phyloP scores from a whole-genome alignment of 2,113 vertebrate species.

The Colossoma macropomum region DNA sequence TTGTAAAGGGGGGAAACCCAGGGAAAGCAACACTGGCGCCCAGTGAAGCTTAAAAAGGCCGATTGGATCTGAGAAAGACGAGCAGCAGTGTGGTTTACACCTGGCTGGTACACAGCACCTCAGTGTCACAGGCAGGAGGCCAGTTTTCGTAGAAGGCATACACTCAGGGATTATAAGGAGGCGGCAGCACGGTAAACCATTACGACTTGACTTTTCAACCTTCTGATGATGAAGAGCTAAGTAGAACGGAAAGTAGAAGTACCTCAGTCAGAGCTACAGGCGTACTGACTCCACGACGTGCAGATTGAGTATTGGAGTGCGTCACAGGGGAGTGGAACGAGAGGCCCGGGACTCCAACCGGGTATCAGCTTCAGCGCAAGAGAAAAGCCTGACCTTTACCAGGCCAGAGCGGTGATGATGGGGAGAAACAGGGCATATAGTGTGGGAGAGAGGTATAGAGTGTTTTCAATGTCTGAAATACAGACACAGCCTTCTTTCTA shows the following conservation, averaged over 20 bases:
- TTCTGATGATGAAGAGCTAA: conserved; percentile 1
- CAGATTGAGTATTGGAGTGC: conserved; percentile 1
- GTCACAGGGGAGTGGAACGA: conserved; percentile 37
- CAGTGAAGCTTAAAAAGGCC: conserved; percentile 16
- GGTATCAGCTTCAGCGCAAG: conserved; percentile 50
- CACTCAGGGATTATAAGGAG: conserved; percentile 3
- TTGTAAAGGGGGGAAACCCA: conserved; percentile 9
- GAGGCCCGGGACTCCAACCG: conserved; percentile 8
- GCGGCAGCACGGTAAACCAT: neutral
- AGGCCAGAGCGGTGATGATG: conserved; percentile 15
- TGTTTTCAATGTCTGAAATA: conserved; percentile 20
- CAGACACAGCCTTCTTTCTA: conserved; percentile 7
- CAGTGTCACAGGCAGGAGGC: neutral
- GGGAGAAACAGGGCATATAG: conserved; percentile 40
- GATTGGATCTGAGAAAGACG: conserved; percentile 24
- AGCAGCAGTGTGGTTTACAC: conserved; percentile 13
- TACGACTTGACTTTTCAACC: conserved; percentile 17
- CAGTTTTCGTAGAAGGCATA: conserved; percentile 9
- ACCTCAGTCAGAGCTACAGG: neutral
- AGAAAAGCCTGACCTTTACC: conserved; percentile 56
- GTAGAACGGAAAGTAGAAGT: neutral
- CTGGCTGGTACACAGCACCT: neutral
- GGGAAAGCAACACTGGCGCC: neutral
- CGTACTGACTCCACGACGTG: neutral
- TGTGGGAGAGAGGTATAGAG: conserved; percentile 33